These are phyloP conservation scores for Andrena chrysosceles DNA, from an alignment of 2,888 invertebrate species.

Conservation along the genomic window DNA sequence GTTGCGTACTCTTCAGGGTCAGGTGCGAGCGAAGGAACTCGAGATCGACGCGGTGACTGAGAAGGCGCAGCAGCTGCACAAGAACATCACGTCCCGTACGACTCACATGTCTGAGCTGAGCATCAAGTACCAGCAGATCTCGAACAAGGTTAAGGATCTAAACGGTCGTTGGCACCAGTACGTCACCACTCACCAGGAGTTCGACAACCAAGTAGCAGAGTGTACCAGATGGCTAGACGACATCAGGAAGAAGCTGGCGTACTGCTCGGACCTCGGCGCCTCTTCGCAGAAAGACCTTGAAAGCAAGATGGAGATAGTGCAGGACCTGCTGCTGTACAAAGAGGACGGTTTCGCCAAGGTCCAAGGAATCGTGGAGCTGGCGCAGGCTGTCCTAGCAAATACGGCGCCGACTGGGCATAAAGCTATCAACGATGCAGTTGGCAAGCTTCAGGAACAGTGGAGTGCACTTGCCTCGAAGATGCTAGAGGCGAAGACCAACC, in stretches of 20 bases:
- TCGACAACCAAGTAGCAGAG: conserved; percentile 92
- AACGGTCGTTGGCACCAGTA: conserved; percentile 97
- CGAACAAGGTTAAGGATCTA: conserved; percentile 95
- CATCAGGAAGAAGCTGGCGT: conserved; percentile 93
- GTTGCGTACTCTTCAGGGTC: conserved; percentile 93
- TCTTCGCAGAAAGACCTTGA: conserved; percentile 94
- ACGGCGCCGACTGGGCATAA: conserved; percentile 96
- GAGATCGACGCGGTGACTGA: conserved; percentile 97
- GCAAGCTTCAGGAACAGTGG: conserved; percentile 95
- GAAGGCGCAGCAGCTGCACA: conserved; percentile 93
- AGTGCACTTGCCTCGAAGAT: conserved; percentile 94
- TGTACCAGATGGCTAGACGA: conserved; percentile 94
- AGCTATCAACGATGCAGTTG: conserved; percentile 93
- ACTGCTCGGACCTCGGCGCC: conserved; percentile 93
- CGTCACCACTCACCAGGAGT: conserved; percentile 94
- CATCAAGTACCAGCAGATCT: conserved; percentile 95
- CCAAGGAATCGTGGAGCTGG: conserved; percentile 95
- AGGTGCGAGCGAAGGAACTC: conserved; percentile 95
- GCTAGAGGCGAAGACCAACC: conserved; percentile 94
- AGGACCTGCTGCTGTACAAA: conserved; percentile 95
- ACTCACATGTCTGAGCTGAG: conserved; percentile 96
- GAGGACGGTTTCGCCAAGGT: conserved; percentile 96
- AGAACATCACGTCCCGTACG: conserved; percentile 90
- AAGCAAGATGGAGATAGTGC: conserved; percentile 92
- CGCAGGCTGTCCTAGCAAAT: conserved; percentile 95